Evolutionary conservation across 2,797 vertebrate genomes (phyloP), one percentile per base, ranked within the genome.

Genomic region (Lacerta agilis): DNA sequence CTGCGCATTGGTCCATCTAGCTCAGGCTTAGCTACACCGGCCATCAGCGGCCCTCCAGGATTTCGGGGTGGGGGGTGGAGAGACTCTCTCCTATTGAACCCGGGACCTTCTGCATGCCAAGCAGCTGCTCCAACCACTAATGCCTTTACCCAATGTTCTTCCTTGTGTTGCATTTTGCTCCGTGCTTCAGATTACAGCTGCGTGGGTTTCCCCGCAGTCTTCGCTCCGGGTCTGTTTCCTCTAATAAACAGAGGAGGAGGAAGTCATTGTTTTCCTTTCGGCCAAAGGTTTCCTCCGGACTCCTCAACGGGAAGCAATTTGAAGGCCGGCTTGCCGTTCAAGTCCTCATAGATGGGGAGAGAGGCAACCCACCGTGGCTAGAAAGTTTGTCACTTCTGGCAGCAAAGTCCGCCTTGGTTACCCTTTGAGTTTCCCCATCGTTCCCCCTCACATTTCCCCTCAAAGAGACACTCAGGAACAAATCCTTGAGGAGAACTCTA

Each of bases 291-390:
- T 45, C 25, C 58, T 76, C 58, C 83, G 75, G 29, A 43, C 8
- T 83, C 85, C 89, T 80, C 20, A 82, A 69, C 87, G 77, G 85
- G 43, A 79, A 76, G 27, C 67, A 67, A 3, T 36, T 1, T 25
- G 17, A 17, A 3, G 45, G n/a, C 58, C 2, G 6, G 27, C 23
- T 83, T 18, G 49, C 67, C 29, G 6, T 11, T 38, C n/a, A 38
- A 86, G 69, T 33, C 77, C 33, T 5, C 11, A 17, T 69, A 83
- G 27, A 55, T 23, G n/a, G 8, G 25, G 23, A 43, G 3, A 5
- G 29, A 69, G 61, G 23, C 17, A 49, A 7, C 25, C 41, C 11
- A 4, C 43, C 2, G 5, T 23, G 77, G 79, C 67, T 67, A 72
- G 72, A 29, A 75, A 79, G 25, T 17, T 72, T 11, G 6, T 79